Percentiles rank a stretch among this genome's conserved stretches.
These are phyloP conservation scores for Sigmodon hispidus DNA, from an alignment of 2,113 vertebrate genomes.

Conservation along the genomic window DNA sequence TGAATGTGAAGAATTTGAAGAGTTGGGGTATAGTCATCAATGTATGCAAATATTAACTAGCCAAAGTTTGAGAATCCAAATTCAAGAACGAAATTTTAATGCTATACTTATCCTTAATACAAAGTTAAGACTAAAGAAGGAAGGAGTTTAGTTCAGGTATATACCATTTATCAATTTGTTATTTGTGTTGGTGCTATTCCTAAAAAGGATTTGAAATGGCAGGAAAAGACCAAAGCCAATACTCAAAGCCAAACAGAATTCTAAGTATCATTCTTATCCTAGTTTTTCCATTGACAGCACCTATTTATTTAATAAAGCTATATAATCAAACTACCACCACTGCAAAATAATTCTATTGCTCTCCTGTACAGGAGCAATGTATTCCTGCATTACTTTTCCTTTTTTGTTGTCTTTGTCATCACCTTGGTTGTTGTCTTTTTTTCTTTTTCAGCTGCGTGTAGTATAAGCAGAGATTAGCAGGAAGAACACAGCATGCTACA, in stretches of 20 bases:
- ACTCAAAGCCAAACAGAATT: constrained; percentile 22
- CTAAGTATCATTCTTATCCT: not conserved
- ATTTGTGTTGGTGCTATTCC: not conserved
- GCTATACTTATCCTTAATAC: not conserved
- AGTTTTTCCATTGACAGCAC: not conserved
- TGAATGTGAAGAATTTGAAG: not conserved
- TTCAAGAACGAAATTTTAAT: constrained; percentile 34
- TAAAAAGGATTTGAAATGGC: constrained; percentile 9
- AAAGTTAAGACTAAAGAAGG: not conserved
- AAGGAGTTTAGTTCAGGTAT: constrained; percentile 9
- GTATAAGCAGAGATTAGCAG: not conserved
- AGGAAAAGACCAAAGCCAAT: not conserved
- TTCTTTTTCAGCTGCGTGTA: not conserved
- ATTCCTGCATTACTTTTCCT: not conserved
- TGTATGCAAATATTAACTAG: not conserved
- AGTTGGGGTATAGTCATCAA: not conserved
- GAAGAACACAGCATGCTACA: not conserved
- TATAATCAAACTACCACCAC: not conserved
- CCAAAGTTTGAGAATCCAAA: not conserved
- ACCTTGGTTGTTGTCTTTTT: rapidly evolving
- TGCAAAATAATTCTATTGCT: not conserved
- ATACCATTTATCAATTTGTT: constrained; percentile 8
- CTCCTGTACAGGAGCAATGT: not conserved
- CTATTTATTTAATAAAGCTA: constrained; percentile 1
- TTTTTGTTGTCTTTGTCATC: rapidly evolving